These are phyloP conservation scores for Melanotus villosus DNA, from an alignment of 2,888 invertebrate genomes.

Conservation along the genomic window DNA sequence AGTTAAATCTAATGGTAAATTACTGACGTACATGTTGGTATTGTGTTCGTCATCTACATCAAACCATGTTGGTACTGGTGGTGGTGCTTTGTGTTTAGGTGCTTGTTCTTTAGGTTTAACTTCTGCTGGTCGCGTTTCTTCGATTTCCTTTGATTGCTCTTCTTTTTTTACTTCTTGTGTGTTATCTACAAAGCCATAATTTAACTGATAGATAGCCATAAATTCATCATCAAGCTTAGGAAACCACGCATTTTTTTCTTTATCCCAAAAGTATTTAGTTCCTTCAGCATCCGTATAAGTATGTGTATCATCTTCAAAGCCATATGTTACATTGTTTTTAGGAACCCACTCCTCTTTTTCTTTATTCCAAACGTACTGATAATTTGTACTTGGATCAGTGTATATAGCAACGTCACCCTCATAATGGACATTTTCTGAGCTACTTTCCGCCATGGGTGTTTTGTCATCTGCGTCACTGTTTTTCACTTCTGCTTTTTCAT, in stretches of 20 bases:
- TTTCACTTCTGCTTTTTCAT: too few relatives aligned
- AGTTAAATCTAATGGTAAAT: conserved; percentile 89
- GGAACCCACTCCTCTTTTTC: conserved; percentile 75
- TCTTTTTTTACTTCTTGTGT: conserved; percentile 67
- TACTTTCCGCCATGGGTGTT: background rate
- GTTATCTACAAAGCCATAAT: conserved; percentile 87
- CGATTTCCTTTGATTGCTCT: conserved; percentile 48
- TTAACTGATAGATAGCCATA: conserved; percentile 96
- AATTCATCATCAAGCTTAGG: conserved; percentile 98
- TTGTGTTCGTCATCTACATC: conserved; percentile 89
- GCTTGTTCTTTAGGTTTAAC: conserved; percentile 22
- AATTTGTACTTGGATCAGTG: conserved; percentile 79
- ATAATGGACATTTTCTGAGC: conserved; percentile 75
- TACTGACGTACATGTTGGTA: conserved; percentile 96
- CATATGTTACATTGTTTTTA: conserved; percentile 69
- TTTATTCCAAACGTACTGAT: conserved; percentile 77
- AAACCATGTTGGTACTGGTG: conserved; percentile 84
- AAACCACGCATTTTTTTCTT: conserved; percentile 93
- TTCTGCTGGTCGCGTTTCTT: conserved; percentile 53
- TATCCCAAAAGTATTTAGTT: conserved; percentile 92
- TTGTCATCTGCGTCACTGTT: too few relatives aligned
- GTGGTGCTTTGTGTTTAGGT: conserved; percentile 68
- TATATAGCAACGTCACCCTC: conserved; percentile 81
- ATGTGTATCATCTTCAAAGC: conserved; percentile 83
- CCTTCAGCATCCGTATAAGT: conserved; percentile 91